phyloP scores from a whole-genome alignment of 2,888 invertebrate genomes.

The Drosophila falleni region DNA sequence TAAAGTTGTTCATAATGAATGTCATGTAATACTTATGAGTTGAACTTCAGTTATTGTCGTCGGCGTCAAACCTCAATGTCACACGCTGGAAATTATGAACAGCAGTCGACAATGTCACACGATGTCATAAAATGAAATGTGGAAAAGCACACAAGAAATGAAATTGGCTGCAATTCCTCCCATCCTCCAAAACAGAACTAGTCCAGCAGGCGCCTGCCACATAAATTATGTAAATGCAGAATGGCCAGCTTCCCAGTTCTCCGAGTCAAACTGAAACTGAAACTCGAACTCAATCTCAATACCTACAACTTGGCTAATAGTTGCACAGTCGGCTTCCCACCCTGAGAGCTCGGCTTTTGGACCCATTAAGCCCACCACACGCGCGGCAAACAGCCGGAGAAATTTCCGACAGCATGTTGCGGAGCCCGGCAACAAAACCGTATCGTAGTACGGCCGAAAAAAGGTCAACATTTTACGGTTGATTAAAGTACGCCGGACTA shows the following conservation, averaged over 20 bases:
- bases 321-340: constrained; percentile 21
- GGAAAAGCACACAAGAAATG: constrained; percentile 54
- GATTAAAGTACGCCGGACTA: constrained; percentile 77
- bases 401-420: constrained; percentile 76
- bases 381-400: constrained; percentile 34
- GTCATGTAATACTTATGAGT: constrained; percentile 46
- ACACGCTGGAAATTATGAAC: constrained; percentile 65
- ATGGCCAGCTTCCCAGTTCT: constrained; percentile 9
- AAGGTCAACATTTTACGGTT: constrained; percentile 82
- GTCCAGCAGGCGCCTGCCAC: constrained; percentile 30
- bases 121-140: constrained; percentile 77
- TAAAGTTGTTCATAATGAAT: constrained; percentile 2
- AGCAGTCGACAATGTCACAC: constrained; percentile 60
- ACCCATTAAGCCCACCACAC: constrained; percentile 70
- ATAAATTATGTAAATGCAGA: constrained; percentile 83
- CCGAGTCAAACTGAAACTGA: constrained; percentile 1
- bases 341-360: constrained; percentile 16
- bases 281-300: constrained; percentile 33
- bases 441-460: constrained; percentile 34
- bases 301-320: constrained; percentile 55
- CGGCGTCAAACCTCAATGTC: constrained; percentile 62
- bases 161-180: constrained; percentile 50
- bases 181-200: constrained; percentile 15
- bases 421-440: constrained; percentile 50
- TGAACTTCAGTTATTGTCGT: constrained; percentile 34